Base-by-base conservation (phyloP, 2,113 vertebrate species). In the Lipophrys pholis region DNA sequence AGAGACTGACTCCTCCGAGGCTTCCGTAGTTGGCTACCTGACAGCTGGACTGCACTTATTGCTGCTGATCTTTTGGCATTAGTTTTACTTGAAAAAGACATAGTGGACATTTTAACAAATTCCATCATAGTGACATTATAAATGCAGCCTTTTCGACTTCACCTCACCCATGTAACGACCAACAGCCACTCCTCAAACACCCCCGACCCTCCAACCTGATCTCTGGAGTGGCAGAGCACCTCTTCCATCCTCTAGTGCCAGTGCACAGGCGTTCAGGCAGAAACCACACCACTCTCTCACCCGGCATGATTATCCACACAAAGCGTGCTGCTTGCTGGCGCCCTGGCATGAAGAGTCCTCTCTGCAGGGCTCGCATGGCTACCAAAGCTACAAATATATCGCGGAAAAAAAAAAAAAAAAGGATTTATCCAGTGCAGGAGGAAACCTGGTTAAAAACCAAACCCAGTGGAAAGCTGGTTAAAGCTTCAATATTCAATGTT, bases 301-400 rank as follows among this genome's bases (percentile, higher is more conserved):
- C 85, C 78, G 90, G 87, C 91, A 88, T 90, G 86, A 91, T 76
- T 89, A 90, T 92, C 86, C 53, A 87, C 89, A 89, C 93, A 82
- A 84, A 89, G 91, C 77, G 81, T 83, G 84, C 85, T 81, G 85
- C 87, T 90, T 93, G 92, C 93, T 93, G 93, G 86, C 92, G 93
- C 55, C 71, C 92, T 81, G 92, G 95, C 96, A 97, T 98, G 97
- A 96, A 91, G 93, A 95, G 91, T 93, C 95, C 89, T 92, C 92
- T 90, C 85, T 55, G 82, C 91, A 93, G 95, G 94, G 93, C 93
- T 91, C 94, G 97, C 97, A 97, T 98, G 97, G 95, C 96, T 92
- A 86, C 69, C 62, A 92, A 90, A 95, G 91, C 92, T 93, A 87
- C 60, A 52, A 83, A 85, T 88, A 91, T 82, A 87, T 68, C 10